phyloP scores from a whole-genome alignment of 2,113 vertebrate species.

The Platycercus adscitus region DNA sequence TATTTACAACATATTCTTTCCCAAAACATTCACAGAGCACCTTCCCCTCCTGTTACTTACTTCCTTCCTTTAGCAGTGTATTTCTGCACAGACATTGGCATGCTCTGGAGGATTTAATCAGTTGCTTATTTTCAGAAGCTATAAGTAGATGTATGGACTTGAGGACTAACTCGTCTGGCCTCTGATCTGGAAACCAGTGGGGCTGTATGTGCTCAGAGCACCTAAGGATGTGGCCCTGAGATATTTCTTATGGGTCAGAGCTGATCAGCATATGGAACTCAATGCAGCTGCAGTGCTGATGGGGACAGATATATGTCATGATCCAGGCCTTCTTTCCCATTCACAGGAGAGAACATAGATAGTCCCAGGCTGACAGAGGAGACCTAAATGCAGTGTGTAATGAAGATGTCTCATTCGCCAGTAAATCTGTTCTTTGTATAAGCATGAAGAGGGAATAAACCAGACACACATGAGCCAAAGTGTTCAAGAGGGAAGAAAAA shows the following conservation, averaged over 20 bases:
- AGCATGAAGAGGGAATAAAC: background rate
- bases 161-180: background rate
- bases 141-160: background rate
- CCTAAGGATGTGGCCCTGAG: background rate
- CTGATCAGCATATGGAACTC: background rate
- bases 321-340: background rate
- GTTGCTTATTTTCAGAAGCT: conserved; percentile 14
- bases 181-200: background rate
- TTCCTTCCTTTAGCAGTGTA: background rate
- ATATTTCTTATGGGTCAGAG: background rate
- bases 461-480: background rate
- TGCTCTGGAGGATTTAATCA: background rate
- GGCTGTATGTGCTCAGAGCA: background rate
- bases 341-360: background rate
- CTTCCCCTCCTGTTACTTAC: background rate
- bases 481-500: background rate
- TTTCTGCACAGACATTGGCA: background rate
- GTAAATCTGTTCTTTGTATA: background rate
- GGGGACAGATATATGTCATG: background rate
- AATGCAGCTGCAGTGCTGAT: background rate
- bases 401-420: background rate
- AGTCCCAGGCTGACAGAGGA: background rate
- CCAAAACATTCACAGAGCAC: background rate
- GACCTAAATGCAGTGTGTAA: background rate
- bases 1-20: conserved; percentile 61